Base-by-base conservation (phyloP, 30 jellyfish, hydroid and myxozoan genomes). In the Sanderia malayensis region DNA sequence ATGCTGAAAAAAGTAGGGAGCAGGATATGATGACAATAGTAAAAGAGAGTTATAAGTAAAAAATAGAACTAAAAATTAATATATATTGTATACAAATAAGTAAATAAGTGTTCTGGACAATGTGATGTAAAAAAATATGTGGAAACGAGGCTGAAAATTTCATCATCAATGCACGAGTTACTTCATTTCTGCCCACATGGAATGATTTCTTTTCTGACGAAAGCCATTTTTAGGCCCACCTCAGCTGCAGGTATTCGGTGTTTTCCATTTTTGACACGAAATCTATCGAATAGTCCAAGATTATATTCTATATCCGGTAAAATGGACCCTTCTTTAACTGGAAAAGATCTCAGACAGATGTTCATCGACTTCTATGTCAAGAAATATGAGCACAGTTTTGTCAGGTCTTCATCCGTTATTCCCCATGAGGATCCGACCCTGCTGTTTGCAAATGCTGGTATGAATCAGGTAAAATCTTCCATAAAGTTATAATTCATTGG, bases 361-460 rank as follows among this genome's bases (percentile, higher is more conserved):
- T 93, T 86, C 67, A 77, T 93, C 15, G 97, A 93, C 45, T 93
- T 86, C 64, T 93, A 78, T 67, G 94, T 60, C 66, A 67, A 93
- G 30, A 93, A 87, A 46, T 71, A 92, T 58, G 66, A 77, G 33
- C 99, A 93, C 84, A 78, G 81, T 4, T 86, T 86, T 78, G 96
- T 86, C 22, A 96, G 94, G 44, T 93, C 99, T 31, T 80, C 97
- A 15, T 86, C 99, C 2, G 94, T 97, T 31, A 83, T 93, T 28
- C 99, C 99, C 7, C 99, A 86, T 70, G 99, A 93, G 17, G 99
- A 93, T 64, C 99, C 99, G 15, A 93, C 99, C 46, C 64, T 93
- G 37, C 96, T 93, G 27, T 93, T 93, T 74, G 96, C 99, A 27
- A 93, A 93, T 86, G 99, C 99, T 7, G 99, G 99, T 33, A 93